Base-by-base conservation (phyloP, 2,888 invertebrate species). In the Aspidapion aeneum region DNA sequence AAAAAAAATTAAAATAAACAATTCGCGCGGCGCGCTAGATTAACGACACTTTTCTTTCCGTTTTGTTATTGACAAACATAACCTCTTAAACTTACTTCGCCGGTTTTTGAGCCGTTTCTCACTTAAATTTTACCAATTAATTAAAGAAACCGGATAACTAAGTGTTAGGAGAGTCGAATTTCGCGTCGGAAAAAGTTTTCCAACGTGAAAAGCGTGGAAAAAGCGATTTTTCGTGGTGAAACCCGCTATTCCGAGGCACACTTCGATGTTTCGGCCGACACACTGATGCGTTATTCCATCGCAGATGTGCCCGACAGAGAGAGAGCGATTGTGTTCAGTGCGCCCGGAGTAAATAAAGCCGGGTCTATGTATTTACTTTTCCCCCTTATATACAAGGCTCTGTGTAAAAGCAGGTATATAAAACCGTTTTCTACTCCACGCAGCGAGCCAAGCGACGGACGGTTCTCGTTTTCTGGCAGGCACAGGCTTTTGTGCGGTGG, bases 251-350 rank as follows among this genome's bases (percentile, higher is more conserved):
- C 72, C 71, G 71, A 70, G 72, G 73, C 75, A 74, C 76, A 69
- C 74, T 62, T 74, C 77, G 75, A 75, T 76, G 74, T 7, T 35
- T 77, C 76, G 71, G 74, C 74, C 74, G 71, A 62, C 82, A 83
- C 78, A 78, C 81, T 70, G 78, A 74, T 69, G 78, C 77, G 80
- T 84, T 85, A 84, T n/a, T n/a, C 65, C 84, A 82, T 71, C 83
- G 82, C 72, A 79, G 79, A 74, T 76, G 75, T 74, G 74, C n/a
- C n/a, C 71, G 73, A 75, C 74, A 73, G 76, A 74, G 77, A 76
- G 71, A n/a, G n/a, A 35, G 35, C 72, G 68, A 68, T 66, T 65
- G 64, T 63, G 49, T 5, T 7, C 58, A 64, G n/a, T n/a, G n/a
- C n/a, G n/a, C n/a, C n/a, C n/a, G 57, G 22, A 71, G 75, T 76